Evolutionary conservation across 2,113 vertebrate species (phyloP), one percentile per base, ranked within the genome.

Genomic region (Hyperopisus bebe): DNA sequence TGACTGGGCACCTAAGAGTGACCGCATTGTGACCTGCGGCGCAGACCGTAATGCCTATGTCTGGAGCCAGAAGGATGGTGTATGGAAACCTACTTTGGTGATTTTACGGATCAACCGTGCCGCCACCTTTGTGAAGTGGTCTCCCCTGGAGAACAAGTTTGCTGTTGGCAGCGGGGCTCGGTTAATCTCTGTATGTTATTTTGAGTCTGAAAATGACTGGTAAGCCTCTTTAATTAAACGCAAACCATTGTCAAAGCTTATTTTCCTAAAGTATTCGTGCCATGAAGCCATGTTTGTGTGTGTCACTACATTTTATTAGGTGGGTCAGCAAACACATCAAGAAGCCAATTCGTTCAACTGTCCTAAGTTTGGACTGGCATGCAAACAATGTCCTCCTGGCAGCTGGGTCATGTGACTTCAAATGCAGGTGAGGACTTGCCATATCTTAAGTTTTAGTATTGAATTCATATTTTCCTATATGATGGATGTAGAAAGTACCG

Each of bases 311-410:
- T 80, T 1, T 62, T 66, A 89, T 90, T 88, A 99, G 98, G 98
- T 99, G 98, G 98, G 98, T 99, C 89, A 99, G 98, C 95, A 99
- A 99, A 94, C 98, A 99, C 94, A 99, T 99, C 93, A 99, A 99
- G 92, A 99, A 99, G 91, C 98, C 98, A 0, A 96, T 99, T 92
- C 98, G 98, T 91, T 99, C 98, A 90, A 99, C 98, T 11, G 97
- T 99, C 92, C 97, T 99, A 85, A 99, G 98, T 93, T 94, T 99
- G 92, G 98, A 99, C 94, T 99, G 98, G 98, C 98, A 99, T 94
- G 98, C 98, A 91, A 99, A 99, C 95, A 99, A 99, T n/a, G 96
- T 99, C 88, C 94, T 99, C 92, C 94, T 99, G 94, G 98, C 98
- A 70, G 98, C 98, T 5, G 98, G 98, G 80, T 99, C 98, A 39